A percentile compares a stretch with the other conserved stretches of the same genome.
Evolutionary conservation across 2,113 vertebrate species (phyloP).

Genomic region (Calyptommatus sinebrachiatus): DNA sequence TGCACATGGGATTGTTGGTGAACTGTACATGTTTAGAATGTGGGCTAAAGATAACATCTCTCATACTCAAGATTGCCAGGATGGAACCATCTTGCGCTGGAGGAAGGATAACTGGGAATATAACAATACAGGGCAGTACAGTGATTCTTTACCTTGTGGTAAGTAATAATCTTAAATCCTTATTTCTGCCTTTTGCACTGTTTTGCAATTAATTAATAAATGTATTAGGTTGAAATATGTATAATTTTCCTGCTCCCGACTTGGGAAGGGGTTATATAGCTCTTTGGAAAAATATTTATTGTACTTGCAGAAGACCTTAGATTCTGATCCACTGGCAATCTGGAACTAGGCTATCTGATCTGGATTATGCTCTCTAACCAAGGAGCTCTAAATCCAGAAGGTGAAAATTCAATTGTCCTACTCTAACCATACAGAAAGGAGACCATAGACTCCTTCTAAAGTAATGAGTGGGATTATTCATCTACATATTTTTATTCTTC

Average conservation of each 20-base stretch:
- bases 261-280: too few species aligned
- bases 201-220: slow-evolving; percentile 2
- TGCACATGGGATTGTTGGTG: slow-evolving; percentile 57
- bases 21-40: slow-evolving; percentile 72
- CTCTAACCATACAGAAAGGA: too few species aligned
- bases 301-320: too few species aligned
- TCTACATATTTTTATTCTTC: neutral
- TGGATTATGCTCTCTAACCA: too few species aligned
- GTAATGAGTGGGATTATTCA: neutral
- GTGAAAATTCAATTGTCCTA: too few species aligned
- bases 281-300: too few species aligned
- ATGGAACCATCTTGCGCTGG: slow-evolving; percentile 63
- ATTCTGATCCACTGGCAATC: too few species aligned
- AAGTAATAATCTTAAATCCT: slow-evolving; percentile 41
- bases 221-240: too few species aligned
- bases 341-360: too few species aligned
- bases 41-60: slow-evolving; percentile 58
- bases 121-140: slow-evolving; percentile 42
- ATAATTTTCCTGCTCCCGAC: too few species aligned
- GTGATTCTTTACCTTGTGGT: slow-evolving; percentile 58
- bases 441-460: too few species aligned
- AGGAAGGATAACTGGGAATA: slow-evolving; percentile 61
- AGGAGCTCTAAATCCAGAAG: too few species aligned
- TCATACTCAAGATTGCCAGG: slow-evolving; percentile 32
- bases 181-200: neutral